phyloP scores from a whole-genome alignment of 2,888 invertebrate genomes.

The Oscheius sp. region DNA sequence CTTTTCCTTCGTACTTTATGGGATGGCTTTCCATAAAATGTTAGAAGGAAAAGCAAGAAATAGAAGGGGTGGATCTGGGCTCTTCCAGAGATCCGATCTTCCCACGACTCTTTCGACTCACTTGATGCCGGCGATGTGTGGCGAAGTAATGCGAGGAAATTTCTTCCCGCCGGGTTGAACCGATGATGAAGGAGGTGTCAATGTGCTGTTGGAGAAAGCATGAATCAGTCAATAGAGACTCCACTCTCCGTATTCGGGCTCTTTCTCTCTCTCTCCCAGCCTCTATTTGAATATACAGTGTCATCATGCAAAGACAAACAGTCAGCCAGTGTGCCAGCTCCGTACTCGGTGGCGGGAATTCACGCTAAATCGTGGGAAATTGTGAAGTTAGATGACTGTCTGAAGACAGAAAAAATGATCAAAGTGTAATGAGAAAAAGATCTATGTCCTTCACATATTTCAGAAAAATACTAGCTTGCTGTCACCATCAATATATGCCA shows the following conservation, averaged over 20 bases:
- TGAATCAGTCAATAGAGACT: constrained; percentile 27
- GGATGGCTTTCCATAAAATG: constrained; percentile 21
- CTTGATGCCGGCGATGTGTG: constrained; percentile 16
- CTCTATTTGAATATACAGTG: constrained; percentile 30
- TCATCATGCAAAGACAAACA: constrained; percentile 29
- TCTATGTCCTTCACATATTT: too few relatives aligned
- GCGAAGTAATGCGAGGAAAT: constrained; percentile 4
- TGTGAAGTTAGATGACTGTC: too few relatives aligned
- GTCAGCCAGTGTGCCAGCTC: neutral
- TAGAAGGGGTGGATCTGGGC: neutral
- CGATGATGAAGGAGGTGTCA: constrained; percentile 2
- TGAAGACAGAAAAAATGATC: too few relatives aligned
- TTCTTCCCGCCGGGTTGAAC: neutral
- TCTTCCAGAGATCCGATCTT: neutral
- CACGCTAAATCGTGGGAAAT: too few relatives aligned
- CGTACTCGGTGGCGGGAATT: too few relatives aligned
- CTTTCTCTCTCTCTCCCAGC: neutral
- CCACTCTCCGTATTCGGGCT: constrained; percentile 15
- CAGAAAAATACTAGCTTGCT: too few relatives aligned
- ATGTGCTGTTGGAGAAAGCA: constrained; percentile 10
- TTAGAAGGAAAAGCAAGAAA: neutral
- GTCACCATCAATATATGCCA: too few relatives aligned
- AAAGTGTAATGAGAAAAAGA: too few relatives aligned
- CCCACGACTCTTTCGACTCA: neutral
- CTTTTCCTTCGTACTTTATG: constrained; percentile 27